These are phyloP conservation scores for Rhyacophila brunnea DNA, from an alignment of 1,140 invertebrate species.

Conservation along the genomic window DNA sequence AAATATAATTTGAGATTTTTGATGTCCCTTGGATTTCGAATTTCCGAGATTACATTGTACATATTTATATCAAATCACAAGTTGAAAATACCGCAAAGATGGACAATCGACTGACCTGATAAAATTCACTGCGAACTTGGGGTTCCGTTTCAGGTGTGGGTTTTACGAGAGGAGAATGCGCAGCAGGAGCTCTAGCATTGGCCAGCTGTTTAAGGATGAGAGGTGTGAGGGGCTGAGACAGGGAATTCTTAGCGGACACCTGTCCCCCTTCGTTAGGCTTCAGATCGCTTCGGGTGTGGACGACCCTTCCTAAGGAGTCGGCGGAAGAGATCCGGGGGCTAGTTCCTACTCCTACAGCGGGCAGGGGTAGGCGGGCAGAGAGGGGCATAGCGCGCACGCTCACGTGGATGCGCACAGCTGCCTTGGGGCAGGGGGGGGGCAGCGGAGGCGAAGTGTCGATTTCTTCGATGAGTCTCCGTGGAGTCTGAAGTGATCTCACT, in stretches of 20 bases:
- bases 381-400: conserved; percentile 39
- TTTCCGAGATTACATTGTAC: too few relatives aligned
- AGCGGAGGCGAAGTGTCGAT: conserved; percentile 61
- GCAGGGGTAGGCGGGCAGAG: conserved; percentile 10
- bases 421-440: conserved; percentile 67
- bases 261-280: conserved; percentile 7
- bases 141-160: background rate
- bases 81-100: background rate
- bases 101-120: conserved; percentile 17
- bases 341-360: conserved; percentile 13
- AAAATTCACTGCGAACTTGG: conserved; percentile 25
- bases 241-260: conserved; percentile 11
- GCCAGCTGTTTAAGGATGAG: conserved; percentile 24
- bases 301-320: background rate
- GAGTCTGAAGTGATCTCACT: conserved; percentile 70
- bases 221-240: conserved; percentile 20
- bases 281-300: background rate
- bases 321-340: conserved; percentile 17
- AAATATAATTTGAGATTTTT: too few relatives aligned
- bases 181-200: conserved; percentile 10
- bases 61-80: background rate
- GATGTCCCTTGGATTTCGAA: too few relatives aligned
- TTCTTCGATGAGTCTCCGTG: conserved; percentile 74
- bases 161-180: background rate
- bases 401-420: conserved; percentile 45